These are phyloP conservation scores for Megalopta genalis DNA, from an alignment of 1,140 invertebrate genomes.

Conservation along the genomic window DNA sequence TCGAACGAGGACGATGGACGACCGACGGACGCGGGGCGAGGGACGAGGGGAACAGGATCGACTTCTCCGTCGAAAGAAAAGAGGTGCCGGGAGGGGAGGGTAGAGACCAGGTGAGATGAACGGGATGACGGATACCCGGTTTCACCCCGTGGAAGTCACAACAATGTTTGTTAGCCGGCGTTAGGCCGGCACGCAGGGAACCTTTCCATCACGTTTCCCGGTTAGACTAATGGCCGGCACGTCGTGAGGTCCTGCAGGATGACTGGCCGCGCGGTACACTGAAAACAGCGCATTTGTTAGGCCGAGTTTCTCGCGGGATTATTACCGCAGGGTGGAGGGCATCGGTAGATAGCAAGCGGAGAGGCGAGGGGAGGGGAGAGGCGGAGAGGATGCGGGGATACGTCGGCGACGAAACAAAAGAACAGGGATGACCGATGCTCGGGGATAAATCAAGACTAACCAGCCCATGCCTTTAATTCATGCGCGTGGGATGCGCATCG, in stretches of 20 bases:
- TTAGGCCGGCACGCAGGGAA: slow-evolving; percentile 53
- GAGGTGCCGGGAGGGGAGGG: slow-evolving; percentile 8
- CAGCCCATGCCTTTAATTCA: slow-evolving; percentile 72
- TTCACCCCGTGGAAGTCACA: slow-evolving; percentile 78
- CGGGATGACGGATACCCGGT: slow-evolving; percentile 73
- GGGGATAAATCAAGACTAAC: slow-evolving; percentile 76
- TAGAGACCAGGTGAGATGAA: slow-evolving; percentile 46
- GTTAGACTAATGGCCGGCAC: slow-evolving; percentile 63
- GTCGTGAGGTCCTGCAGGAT: slow-evolving; percentile 63
- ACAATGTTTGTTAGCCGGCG: slow-evolving; percentile 74
- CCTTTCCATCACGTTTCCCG: slow-evolving; percentile 64
- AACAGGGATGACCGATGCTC: slow-evolving; percentile 70
- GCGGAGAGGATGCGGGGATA: background rate
- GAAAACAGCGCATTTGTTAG: slow-evolving; percentile 74
- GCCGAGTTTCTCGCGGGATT: slow-evolving; percentile 62
- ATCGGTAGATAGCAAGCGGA: background rate
- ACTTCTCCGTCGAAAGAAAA: slow-evolving; percentile 15
- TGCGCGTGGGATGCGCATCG: slow-evolving; percentile 68
- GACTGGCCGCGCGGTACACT: slow-evolving; percentile 55
- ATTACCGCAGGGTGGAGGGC: slow-evolving; percentile 53
- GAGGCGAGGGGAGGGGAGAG: slow-evolving; percentile 2
- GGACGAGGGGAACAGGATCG: background rate
- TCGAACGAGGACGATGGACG: background rate
- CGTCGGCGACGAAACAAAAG: slow-evolving; percentile 67
- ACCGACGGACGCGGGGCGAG: background rate